phyloP scores from a whole-genome alignment of 2,888 invertebrate genomes.

The Erebia palarica region DNA sequence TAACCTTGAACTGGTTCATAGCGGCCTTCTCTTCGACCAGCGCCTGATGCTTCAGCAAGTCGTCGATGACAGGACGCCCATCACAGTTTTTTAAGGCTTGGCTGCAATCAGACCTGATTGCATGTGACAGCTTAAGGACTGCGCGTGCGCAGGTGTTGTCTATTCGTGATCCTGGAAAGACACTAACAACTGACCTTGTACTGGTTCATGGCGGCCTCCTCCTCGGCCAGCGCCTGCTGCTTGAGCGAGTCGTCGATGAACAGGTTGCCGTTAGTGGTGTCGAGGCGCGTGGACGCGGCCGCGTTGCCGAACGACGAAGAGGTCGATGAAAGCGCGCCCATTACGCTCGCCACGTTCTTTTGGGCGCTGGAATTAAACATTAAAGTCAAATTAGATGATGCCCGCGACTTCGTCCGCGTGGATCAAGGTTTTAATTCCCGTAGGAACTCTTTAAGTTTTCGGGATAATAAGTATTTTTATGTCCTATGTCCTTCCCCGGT shows the following conservation, averaged over 20 bases:
- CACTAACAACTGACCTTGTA: slow-evolving; percentile 87
- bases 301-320: slow-evolving; percentile 94
- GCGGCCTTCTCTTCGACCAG: slow-evolving; percentile 98
- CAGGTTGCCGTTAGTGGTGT: slow-evolving; percentile 84
- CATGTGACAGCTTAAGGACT: no score
- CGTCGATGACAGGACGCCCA: slow-evolving; percentile 94
- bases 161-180: no score
- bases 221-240: slow-evolving; percentile 95
- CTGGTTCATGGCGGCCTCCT: slow-evolving; percentile 97
- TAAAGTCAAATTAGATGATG: no score
- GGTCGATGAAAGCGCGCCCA: slow-evolving; percentile 93
- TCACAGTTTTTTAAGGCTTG: slow-evolving; percentile 71
- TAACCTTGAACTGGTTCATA: slow-evolving; percentile 95
- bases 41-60: slow-evolving; percentile 91
- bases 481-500: no score
- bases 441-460: no score
- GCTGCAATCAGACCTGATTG: no score
- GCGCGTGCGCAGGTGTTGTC: no score
- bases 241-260: slow-evolving; percentile 92
- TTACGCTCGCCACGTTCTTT: slow-evolving; percentile 94
- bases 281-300: slow-evolving; percentile 88
- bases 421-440: no score
- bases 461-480: no score
- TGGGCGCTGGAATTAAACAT: slow-evolving; percentile 85
- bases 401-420: no score